Percentiles rank a stretch among this genome's conserved stretches.
Conservation (phyloP, 1,140 invertebrate species). For the Trachymyrmex cornetzi region DNA sequence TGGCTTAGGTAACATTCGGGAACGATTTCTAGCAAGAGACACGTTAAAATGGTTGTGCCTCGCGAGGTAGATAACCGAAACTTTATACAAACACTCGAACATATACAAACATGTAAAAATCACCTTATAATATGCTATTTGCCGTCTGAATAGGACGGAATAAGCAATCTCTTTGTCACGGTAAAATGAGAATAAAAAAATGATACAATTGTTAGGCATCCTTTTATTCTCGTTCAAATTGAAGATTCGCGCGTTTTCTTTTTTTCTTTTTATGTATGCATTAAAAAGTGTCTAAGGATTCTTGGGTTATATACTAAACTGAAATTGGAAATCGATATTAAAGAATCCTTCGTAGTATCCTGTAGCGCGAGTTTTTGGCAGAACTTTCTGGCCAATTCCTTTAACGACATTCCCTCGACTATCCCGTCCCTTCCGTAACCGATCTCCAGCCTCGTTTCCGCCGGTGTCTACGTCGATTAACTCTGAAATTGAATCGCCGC, state of each 20-base stretch:
- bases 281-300: constrained; percentile 16
- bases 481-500: constrained; percentile 62
- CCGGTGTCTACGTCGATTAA: constrained; percentile 62
- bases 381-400: constrained; percentile 41
- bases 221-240: not conserved
- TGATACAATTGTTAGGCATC: not conserved
- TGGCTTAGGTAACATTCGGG: not conserved
- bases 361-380: constrained; percentile 24
- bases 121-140: not conserved
- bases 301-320: not conserved
- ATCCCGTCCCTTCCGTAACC: constrained; percentile 11
- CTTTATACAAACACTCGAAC: not conserved
- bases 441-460: constrained; percentile 36
- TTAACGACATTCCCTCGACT: constrained; percentile 12
- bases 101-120: not conserved
- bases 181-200: not conserved
- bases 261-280: not conserved
- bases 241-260: not conserved
- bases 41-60: not conserved
- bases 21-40: not conserved
- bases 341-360: not conserved
- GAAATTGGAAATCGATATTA: constrained; percentile 11
- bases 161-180: not conserved
- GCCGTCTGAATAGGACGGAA: not conserved
- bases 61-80: not conserved